These are phyloP conservation scores for Erethizon dorsatum DNA, from an alignment of 2,797 vertebrate genomes.

Conservation along the genomic window DNA sequence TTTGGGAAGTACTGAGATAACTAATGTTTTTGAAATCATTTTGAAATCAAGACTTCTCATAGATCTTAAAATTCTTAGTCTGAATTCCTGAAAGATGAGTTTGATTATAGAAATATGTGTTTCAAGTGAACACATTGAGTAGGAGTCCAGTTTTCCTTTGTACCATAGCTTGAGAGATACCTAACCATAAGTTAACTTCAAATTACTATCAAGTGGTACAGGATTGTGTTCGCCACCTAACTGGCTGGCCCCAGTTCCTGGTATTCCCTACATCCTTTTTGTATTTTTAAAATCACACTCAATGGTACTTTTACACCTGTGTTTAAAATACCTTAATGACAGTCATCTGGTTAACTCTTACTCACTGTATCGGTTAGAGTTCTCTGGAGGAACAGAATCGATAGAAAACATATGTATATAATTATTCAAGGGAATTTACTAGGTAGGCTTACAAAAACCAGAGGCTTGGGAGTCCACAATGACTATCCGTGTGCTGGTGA, in stretches of 20 bases:
- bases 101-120: not conserved
- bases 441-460: not conserved
- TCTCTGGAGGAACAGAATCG: not conserved
- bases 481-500: not conserved
- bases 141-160: not conserved
- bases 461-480: not conserved
- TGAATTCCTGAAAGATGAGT: conserved; percentile 32
- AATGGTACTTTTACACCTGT: not conserved
- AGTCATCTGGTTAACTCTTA: not conserved
- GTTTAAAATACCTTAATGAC: not conserved
- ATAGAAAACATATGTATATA: not conserved
- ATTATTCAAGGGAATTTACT: not conserved
- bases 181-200: not conserved
- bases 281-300: not conserved
- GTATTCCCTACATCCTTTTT: not conserved
- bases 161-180: not conserved
- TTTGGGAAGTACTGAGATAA: not conserved
- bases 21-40: not conserved
- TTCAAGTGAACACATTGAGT: not conserved
- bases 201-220: not conserved
- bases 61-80: conserved; percentile 36
- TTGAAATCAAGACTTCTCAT: conserved; percentile 4
- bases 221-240: not conserved
- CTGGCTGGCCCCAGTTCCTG: not conserved
- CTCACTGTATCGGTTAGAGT: not conserved